A percentile compares a stretch with the other conserved stretches of the same genome.
phyloP scores from a whole-genome alignment of 2,113 vertebrate species.

The Crotalus tigris region DNA sequence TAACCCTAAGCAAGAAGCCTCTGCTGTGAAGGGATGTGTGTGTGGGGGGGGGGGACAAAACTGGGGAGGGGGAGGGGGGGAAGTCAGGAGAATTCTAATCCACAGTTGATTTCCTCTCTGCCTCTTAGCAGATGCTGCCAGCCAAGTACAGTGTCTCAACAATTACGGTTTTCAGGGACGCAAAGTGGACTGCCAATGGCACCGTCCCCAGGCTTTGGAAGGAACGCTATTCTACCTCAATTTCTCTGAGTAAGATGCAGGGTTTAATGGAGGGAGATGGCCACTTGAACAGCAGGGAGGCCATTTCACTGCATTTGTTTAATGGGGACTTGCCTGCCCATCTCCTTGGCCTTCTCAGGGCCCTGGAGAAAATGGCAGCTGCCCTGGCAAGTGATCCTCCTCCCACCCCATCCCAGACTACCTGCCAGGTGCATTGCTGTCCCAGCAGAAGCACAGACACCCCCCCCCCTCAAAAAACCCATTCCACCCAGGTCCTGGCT shows the following conservation, averaged over 20 bases:
- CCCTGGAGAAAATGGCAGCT: background rate
- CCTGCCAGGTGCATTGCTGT: background rate
- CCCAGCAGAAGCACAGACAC: background rate
- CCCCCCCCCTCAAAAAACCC: background rate
- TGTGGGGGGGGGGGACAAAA: background rate
- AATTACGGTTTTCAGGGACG: background rate
- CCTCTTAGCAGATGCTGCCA: background rate
- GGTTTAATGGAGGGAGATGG: background rate
- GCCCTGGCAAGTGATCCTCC: background rate
- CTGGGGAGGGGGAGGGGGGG: background rate
- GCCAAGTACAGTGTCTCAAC: background rate
- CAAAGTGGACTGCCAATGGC: background rate
- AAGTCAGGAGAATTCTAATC: background rate
- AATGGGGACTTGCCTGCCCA: background rate
- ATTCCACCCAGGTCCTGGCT: background rate
- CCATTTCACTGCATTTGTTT: background rate
- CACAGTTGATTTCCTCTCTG: background rate
- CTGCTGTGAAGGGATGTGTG: fast-evolving
- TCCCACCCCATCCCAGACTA: background rate
- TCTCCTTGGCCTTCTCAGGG: background rate
- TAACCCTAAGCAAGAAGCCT: background rate
- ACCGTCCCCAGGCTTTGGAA: background rate
- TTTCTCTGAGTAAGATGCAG: background rate
- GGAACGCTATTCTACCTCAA: background rate
- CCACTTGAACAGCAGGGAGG: background rate